These are phyloP conservation scores for Caenorhabditis zanzibari DNA, from an alignment of 2,888 invertebrate genomes.

Conservation along the genomic window DNA sequence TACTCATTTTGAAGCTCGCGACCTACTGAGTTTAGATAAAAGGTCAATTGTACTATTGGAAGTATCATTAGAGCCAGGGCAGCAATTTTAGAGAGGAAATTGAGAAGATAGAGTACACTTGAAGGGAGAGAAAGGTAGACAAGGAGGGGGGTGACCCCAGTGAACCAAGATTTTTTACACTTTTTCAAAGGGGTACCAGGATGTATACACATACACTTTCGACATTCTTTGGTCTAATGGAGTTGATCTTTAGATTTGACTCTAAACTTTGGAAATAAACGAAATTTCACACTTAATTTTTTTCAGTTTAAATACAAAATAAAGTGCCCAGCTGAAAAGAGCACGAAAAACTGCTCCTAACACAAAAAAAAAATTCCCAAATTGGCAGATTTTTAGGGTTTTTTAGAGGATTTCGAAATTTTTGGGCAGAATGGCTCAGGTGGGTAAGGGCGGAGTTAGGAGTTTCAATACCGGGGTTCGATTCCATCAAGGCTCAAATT, in stretches of 20 bases:
- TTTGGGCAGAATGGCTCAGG: no score
- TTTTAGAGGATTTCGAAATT: no score
- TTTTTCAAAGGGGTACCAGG: not conserved
- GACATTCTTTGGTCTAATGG: conserved; percentile 6
- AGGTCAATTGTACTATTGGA: no score
- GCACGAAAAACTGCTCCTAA: not conserved
- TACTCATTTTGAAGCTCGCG: not conserved
- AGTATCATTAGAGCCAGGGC: not conserved
- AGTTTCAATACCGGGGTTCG: not conserved
- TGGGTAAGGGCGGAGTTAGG: no score
- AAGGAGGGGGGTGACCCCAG: not conserved
- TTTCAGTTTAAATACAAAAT: no score
- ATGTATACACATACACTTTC: not conserved
- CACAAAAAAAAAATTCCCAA: not conserved
- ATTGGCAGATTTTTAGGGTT: not conserved
- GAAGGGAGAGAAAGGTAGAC: not conserved
- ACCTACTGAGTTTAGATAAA: not conserved
- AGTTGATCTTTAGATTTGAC: no score
- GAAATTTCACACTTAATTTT: no score
- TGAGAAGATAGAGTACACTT: not conserved
- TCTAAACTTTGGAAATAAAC: no score
- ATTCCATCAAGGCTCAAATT: not conserved
- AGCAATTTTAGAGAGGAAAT: not conserved
- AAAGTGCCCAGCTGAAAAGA: no score
- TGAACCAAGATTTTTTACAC: conserved; percentile 1